Conservation (phyloP, 2,113 vertebrate species). For the Odontesthes bonariensis region DNA sequence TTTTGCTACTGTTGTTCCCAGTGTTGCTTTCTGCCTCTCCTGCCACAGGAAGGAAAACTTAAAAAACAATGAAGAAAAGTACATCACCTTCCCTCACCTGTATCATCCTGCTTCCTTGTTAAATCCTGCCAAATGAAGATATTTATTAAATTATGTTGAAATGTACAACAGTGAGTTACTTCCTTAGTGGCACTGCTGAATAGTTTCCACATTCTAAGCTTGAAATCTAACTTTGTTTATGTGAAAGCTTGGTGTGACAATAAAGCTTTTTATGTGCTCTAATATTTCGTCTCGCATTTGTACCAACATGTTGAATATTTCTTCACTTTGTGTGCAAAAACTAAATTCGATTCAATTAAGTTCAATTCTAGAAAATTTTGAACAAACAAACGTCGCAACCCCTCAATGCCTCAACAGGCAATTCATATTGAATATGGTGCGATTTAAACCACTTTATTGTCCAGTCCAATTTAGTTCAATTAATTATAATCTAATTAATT, state of each 20-base stretch:
- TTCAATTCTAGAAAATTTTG: too few relatives aligned
- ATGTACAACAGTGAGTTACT: conserved; percentile 82
- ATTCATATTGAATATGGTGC: too few relatives aligned
- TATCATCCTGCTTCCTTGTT: conserved; percentile 76
- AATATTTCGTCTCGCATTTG: conserved; percentile 12
- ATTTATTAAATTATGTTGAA: conserved; percentile 82
- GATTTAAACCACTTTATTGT: too few relatives aligned
- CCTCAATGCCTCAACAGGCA: too few relatives aligned
- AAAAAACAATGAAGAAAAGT: conserved; percentile 18
- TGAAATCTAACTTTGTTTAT: conserved; percentile 85
- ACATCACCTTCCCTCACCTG: conserved; percentile 68
- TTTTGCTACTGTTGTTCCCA: conserved; percentile 82
- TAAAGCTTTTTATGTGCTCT: conserved; percentile 86
- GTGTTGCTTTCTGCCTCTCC: conserved; percentile 80
- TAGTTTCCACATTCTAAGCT: conserved; percentile 86
- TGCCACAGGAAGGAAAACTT: conserved; percentile 70
- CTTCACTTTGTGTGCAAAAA: too few relatives aligned
- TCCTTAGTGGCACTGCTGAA: conserved; percentile 82
- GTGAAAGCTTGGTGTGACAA: conserved; percentile 89
- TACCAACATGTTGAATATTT: too few relatives aligned
- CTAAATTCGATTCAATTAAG: too few relatives aligned
- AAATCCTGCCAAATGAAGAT: conserved; percentile 80
- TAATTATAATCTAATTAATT: too few relatives aligned
- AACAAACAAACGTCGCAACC: too few relatives aligned
- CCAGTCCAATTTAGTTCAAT: too few relatives aligned